phyloP scores from a whole-genome alignment of 2,797 vertebrate species.

The Antennarius maculatus region DNA sequence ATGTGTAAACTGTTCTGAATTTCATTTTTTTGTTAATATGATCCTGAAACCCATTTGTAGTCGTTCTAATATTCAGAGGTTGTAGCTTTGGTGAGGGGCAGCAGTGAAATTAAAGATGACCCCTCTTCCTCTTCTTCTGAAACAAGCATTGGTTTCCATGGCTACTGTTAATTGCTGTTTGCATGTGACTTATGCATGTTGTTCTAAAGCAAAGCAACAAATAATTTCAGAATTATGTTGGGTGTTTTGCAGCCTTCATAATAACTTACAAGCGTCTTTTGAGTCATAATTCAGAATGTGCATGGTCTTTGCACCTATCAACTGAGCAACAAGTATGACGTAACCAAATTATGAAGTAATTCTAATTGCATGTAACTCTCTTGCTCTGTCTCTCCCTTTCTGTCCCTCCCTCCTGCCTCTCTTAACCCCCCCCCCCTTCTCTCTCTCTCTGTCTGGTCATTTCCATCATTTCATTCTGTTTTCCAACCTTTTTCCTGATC shows the following conservation, averaged over 20 bases:
- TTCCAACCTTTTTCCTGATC: slow-evolving; percentile 2
- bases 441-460: slow-evolving; percentile 37
- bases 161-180: slow-evolving; percentile 64
- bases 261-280: slow-evolving; percentile 66
- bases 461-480: not conserved
- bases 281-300: slow-evolving; percentile 68
- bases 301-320: slow-evolving; percentile 69
- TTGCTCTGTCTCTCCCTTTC: slow-evolving; percentile 80
- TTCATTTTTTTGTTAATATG: not conserved
- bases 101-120: slow-evolving; percentile 29
- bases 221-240: slow-evolving; percentile 54
- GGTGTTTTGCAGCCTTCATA: slow-evolving; percentile 54
- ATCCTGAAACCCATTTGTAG: not conserved
- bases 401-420: slow-evolving; percentile 23
- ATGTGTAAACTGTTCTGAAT: slow-evolving; percentile 6
- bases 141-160: slow-evolving; percentile 44
- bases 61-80: slow-evolving; percentile 10
- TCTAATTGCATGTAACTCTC: slow-evolving; percentile 96
- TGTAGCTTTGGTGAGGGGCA: slow-evolving; percentile 25
- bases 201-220: slow-evolving; percentile 47
- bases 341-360: slow-evolving; percentile 83
- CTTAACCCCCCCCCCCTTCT: slow-evolving; percentile 5
- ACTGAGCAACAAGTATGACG: slow-evolving; percentile 68
- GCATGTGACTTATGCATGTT: slow-evolving; percentile 76
- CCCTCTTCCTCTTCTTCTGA: slow-evolving; percentile 46